Conservation (phyloP, 35 echinoderm and acorn worm genomes). For the Lytechinus variegatus region DNA sequence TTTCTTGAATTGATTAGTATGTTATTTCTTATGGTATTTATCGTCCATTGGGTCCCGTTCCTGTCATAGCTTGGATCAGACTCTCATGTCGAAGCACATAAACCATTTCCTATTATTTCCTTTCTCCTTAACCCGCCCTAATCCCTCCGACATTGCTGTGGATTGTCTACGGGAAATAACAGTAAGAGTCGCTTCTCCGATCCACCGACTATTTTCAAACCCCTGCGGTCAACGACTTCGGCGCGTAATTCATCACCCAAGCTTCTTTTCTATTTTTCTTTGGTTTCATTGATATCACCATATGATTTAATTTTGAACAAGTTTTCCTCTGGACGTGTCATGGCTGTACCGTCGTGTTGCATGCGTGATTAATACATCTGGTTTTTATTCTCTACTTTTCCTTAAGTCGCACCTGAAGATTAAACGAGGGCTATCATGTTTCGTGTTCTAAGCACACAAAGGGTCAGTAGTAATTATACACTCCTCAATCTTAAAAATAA, state of each 20-base stretch:
- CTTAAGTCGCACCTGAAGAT: constrained; percentile 11
- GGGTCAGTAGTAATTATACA: constrained; percentile 16
- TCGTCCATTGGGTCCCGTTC: background rate
- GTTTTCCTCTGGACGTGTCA: constrained; percentile 6
- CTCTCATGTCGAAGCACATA: constrained; percentile 37
- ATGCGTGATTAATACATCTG: constrained; percentile 42
- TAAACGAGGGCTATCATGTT: background rate
- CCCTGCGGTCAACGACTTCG: constrained; percentile 6
- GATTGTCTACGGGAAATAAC: constrained; percentile 40
- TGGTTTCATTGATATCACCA: constrained; percentile 1
- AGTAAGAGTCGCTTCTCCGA: background rate
- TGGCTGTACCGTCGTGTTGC: constrained; percentile 14
- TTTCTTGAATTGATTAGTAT: constrained; percentile 20
- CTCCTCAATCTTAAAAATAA: background rate
- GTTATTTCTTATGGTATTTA: background rate
- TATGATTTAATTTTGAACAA: background rate
- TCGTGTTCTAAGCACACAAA: background rate
- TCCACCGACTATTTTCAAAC: constrained; percentile 16
- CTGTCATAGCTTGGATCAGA: background rate
- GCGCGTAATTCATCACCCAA: background rate
- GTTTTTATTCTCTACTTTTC: constrained; percentile 19
- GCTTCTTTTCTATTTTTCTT: background rate
- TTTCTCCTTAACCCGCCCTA: constrained; percentile 21
- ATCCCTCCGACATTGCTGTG: constrained; percentile 22
- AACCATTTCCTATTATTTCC: constrained; percentile 40